Evolutionary conservation across 2,888 invertebrate genomes (phyloP), one percentile per base, ranked within the genome.

Genomic region (Anarsia innoxiella): DNA sequence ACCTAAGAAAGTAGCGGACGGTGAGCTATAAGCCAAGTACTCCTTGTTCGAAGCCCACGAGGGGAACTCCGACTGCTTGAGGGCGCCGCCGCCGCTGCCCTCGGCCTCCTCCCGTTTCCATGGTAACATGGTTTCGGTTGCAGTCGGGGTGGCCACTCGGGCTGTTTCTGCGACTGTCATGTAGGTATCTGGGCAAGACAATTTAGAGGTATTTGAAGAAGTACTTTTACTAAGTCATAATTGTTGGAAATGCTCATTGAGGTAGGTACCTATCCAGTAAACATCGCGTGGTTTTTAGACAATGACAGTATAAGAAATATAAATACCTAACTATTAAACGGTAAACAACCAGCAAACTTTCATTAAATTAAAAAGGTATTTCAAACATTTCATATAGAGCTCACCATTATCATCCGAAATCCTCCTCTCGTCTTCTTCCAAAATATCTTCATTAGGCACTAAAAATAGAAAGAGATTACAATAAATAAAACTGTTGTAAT

Each of bases 21-120:
- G 96, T 35, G 96, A 96, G 68, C 91, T 94, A 66, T 96, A 96
- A 9, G 94, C 93, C 56, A 96, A 84, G 67, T 97, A 97, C 62
- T 97, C 96, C 68, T 96, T 95, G 72, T 96, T 97, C 23, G 95
- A 93, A 29, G 96, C 96, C 97, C 97, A 97, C 9, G 95, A 91
- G 8, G 97, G 97, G 66, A 96, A 96, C 72, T 97, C 96, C 28
- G 93, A 92, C 66, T 94, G 94, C 56, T 92, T 89, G 35, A 91
- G 75, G 51, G 91, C 88, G 53, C 89, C 84, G 9, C 88, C 88
- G 1, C 89, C 89, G 9, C 88, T 88, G 1, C 89, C 89, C 46
- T 90, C 90, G 37, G 90, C 90, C 58, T 93, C 93, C 56, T 92
- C 93, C 3, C 95, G 89, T 83, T 95, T 95, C 96, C 97, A 97